These are phyloP conservation scores for Pseudotriccus pelzelni DNA, from an alignment of 2,797 vertebrate genomes.

Conservation along the genomic window DNA sequence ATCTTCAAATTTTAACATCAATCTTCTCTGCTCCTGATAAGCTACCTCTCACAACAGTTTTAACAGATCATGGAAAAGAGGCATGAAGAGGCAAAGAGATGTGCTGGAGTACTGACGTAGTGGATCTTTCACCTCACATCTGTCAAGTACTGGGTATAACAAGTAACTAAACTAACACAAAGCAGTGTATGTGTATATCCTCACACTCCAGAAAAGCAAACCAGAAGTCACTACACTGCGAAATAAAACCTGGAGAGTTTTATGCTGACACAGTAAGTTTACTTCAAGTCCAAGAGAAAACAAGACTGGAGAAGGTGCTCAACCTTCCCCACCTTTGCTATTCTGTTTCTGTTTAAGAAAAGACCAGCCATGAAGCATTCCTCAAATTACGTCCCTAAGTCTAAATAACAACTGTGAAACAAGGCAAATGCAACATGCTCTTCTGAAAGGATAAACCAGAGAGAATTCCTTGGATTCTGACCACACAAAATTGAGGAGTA, in stretches of 20 bases:
- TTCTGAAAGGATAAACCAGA: not conserved
- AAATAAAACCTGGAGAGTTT: not conserved
- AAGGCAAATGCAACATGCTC: not conserved
- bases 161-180: not conserved
- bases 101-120: not conserved
- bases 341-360: not conserved
- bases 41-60: not conserved
- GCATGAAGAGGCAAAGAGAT: not conserved
- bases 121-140: not conserved
- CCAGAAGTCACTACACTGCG: not conserved
- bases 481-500: not conserved
- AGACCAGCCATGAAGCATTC: not conserved
- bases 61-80: not conserved
- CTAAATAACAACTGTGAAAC: not conserved
- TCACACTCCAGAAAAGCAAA: not conserved
- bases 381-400: not conserved
- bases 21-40: not conserved
- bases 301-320: not conserved
- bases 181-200: not conserved
- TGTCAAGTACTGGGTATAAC: not conserved
- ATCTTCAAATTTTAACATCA: not conserved
- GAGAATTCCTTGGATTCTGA: not conserved
- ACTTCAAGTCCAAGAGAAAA: not conserved
- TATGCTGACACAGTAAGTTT: not conserved
- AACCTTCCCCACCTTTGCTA: not conserved